These are phyloP conservation scores for Stegodyphus dumicola DNA, from an alignment of 1,140 invertebrate species.

Conservation along the genomic window DNA sequence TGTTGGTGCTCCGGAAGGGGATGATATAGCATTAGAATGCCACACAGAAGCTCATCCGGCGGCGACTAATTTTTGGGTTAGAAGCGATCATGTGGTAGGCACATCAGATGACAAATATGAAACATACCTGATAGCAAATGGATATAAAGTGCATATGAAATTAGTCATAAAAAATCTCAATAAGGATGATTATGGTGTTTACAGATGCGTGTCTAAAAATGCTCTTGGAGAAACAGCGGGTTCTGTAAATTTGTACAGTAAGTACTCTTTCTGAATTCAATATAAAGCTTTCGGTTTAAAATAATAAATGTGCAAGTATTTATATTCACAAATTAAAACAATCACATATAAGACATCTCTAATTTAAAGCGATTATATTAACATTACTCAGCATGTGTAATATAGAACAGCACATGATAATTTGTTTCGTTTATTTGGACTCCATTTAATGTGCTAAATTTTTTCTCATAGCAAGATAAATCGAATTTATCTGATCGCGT, in stretches of 20 bases:
- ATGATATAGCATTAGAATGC: conserved; percentile 68
- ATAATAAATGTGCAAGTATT: neutral
- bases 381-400: neutral
- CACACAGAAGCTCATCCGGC: conserved; percentile 66
- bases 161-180: conserved; percentile 61
- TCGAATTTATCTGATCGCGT: too few relatives aligned
- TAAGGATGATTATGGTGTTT: conserved; percentile 81
- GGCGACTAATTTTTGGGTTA: conserved; percentile 64
- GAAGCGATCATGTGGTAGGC: conserved; percentile 62
- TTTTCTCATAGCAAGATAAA: too few relatives aligned
- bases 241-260: conserved; percentile 57
- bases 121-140: conserved; percentile 47
- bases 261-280: neutral
- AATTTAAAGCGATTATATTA: neutral
- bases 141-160: conserved; percentile 63
- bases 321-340: neutral
- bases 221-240: conserved; percentile 75
- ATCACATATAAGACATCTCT: neutral
- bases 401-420: neutral
- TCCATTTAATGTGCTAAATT: too few relatives aligned
- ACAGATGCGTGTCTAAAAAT: conserved; percentile 92
- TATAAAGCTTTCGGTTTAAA: neutral
- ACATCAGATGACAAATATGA: conserved; percentile 59
- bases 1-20: conserved; percentile 67
- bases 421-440: neutral